Evolutionary conservation across 2,113 vertebrate genomes (phyloP), one percentile per base, ranked within the genome.

Genomic region (Paralichthys olivaceus): DNA sequence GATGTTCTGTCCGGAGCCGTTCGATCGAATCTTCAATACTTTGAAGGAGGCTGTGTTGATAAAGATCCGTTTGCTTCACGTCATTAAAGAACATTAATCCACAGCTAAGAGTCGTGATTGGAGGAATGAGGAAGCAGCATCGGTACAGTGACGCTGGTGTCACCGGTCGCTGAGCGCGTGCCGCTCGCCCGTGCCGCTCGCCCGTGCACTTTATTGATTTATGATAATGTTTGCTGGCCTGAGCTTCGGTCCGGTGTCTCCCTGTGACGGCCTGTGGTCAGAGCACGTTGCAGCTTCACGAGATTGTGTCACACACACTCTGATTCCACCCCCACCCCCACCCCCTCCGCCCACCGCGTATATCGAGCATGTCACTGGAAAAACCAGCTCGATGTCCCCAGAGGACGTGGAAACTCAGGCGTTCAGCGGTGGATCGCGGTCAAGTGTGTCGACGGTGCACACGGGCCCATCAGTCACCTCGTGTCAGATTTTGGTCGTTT

Each of bases 131-230:
- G 64, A n/a, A 22, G 61, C 55, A 0, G 32, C 60, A 12, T 58
- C 17, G 7, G 47, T 19, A 3, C 13, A 1, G 23, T n/a, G 57
- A 37, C 51, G 69, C 26, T 55, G 32, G 53, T 19, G 70, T 63
- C 80, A 40, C 25, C n/a, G 65, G 59, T 25, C 1, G 11, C 34
- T 12, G 60, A 40, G 72, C 58, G 47, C n/a, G n/a, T n/a, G n/a
- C n/a, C n/a, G n/a, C n/a, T n/a, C n/a, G n/a, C n/a, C n/a, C 26
- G 49, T 37, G 77, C 77, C 23, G 65, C 72, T 80, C 75, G 64
- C 57, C 56, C 55, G n/a, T 61, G 66, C 75, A 1, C 61, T 64
- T 15, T 72, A 94, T 92, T 85, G 93, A 92, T 91, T 91, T 90
- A 92, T 93, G 89, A 69, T 91, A 89, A 92, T 87, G 65, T 56